Evolutionary conservation across 2,888 invertebrate species (phyloP), one percentile per base, ranked within the genome.

Genomic region (Acanthosepion pharaonis): DNA sequence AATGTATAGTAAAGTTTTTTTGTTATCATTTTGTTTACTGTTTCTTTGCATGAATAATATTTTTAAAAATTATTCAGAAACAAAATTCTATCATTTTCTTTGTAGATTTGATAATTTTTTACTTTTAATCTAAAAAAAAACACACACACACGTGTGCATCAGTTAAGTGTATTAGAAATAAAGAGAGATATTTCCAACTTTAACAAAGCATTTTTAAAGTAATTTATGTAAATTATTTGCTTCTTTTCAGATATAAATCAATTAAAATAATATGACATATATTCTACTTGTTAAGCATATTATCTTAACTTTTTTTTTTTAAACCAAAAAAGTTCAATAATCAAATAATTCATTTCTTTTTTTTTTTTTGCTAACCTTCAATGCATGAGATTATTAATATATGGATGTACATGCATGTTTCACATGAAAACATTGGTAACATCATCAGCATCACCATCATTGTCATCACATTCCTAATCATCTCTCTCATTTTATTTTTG

Each of bases 361-460:
- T 42, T 42, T 42, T 42, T 42, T 42, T 42, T 33, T 78, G 49
- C 94, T 94, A 94, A 94, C 94, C 33, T 59, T 18, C 42, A 33
- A 33, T 59, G 94, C 94, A 94, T 94, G 94, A 94, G 33, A 94
- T 59, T 55, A 48, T 94, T 94, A 94, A 94, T 94, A 94, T 49
- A 25, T 53, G n/a, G 51, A 53, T 49, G 49, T 93, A 48, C 53
- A 93, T 93, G 93, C 93, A 93, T 93, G 93, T 51, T 28, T n/a
- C 51, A 93, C 93, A 93, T 93, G 93, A 53, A 48, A 93, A 48
- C 49, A 49, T 49, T 93, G 53, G 93, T 93, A 49, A 93, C 33
- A 33, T n/a, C 49, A 93, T 49, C 93, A 49, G 6, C 93, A 93
- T 49, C 93, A 93, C 51, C 49, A 93, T n/a, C 93, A 93, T 18